Conservation (phyloP, 2,113 vertebrate genomes). For the Lepus americanus region DNA sequence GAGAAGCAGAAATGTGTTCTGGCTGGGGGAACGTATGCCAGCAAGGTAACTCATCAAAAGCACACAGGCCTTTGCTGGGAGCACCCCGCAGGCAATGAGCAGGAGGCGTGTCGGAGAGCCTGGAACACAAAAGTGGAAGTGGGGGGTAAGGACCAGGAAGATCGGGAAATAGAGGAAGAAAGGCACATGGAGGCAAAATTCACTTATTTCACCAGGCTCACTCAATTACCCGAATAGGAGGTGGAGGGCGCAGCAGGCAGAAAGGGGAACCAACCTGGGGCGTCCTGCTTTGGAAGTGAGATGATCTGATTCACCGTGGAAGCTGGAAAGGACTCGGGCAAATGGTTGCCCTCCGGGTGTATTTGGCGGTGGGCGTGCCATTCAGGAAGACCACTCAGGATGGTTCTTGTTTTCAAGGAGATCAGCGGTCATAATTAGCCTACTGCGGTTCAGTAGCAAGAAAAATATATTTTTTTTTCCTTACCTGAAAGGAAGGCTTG, state of each 20-base stretch:
- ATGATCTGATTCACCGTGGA: neutral
- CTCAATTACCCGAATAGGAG: neutral
- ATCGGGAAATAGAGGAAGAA: neutral
- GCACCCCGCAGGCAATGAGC: neutral
- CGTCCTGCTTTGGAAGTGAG: neutral
- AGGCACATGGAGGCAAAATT: neutral
- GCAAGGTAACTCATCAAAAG: neutral
- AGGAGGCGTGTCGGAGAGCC: neutral
- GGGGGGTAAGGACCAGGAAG: neutral
- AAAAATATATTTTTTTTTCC: neutral
- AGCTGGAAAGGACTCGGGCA: neutral
- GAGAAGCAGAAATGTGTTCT: neutral
- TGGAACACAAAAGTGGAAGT: neutral
- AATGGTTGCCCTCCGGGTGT: neutral
- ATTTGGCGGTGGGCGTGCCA: neutral
- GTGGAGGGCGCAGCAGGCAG: rapidly evolving
- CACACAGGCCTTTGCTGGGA: neutral
- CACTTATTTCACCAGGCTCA: neutral
- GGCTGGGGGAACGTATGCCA: neutral
- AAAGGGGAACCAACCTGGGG: neutral
- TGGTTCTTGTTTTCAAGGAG: constrained; percentile 2
- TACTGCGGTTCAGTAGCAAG: neutral
- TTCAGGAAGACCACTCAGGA: neutral
- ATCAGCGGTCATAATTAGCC: neutral
- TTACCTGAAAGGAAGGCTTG: neutral